These are phyloP conservation scores for Piaya cayana DNA, from an alignment of 2,113 vertebrate genomes.

Conservation along the genomic window DNA sequence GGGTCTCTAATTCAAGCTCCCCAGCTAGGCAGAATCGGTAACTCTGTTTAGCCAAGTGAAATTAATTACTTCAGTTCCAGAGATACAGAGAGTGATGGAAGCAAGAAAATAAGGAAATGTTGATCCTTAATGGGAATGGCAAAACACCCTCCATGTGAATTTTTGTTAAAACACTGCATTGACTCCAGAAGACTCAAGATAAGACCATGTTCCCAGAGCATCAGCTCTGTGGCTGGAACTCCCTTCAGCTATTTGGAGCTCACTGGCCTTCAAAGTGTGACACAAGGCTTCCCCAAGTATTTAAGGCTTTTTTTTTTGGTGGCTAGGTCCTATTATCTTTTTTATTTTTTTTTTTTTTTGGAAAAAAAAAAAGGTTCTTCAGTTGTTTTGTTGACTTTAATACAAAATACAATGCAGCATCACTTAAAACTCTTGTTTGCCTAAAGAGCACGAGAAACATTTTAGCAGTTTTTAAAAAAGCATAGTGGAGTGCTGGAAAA, in stretches of 20 bases:
- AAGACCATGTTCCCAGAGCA: background rate
- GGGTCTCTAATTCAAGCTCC: background rate
- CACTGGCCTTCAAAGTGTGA: background rate
- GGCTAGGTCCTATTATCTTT: background rate
- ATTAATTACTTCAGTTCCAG: background rate
- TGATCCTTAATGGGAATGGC: background rate
- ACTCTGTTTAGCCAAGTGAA: background rate
- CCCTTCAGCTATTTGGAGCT: background rate
- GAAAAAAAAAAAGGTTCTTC: background rate
- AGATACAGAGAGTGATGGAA: background rate
- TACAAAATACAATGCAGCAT: background rate
- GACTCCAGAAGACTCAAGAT: background rate
- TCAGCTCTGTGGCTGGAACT: background rate
- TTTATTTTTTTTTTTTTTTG: background rate
- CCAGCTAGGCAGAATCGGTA: background rate
- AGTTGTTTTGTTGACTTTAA: background rate
- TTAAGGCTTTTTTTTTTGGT: background rate
- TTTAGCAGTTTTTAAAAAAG: background rate
- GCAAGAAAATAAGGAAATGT: background rate
- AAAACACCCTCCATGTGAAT: background rate
- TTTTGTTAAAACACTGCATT: background rate
- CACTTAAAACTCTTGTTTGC: background rate
- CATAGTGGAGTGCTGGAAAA: background rate
- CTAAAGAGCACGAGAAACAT: background rate
- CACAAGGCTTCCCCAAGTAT: background rate